Conservation (phyloP, 2,797 vertebrate species). For the Gallirallus australis region DNA sequence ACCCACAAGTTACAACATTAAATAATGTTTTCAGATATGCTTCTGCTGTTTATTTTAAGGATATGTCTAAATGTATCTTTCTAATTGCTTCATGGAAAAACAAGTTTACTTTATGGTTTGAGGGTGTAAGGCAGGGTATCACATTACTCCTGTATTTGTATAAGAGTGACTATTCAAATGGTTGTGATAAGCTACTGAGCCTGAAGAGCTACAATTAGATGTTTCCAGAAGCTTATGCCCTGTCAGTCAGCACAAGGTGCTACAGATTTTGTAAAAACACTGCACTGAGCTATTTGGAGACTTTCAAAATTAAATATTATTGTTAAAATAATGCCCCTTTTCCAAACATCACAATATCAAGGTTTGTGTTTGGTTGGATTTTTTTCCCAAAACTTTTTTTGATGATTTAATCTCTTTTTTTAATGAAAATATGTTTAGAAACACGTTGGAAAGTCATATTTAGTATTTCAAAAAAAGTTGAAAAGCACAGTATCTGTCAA, state of each 20-base stretch:
- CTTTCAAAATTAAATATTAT: background rate
- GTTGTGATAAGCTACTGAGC: conserved; percentile 45
- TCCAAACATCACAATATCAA: background rate
- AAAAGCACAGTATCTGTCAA: fast-evolving
- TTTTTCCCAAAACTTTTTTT: background rate
- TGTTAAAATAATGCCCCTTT: background rate
- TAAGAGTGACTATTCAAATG: conserved; percentile 34
- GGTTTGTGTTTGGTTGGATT: background rate
- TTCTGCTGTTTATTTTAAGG: conserved; percentile 73
- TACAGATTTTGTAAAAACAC: background rate
- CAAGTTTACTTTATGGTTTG: conserved; percentile 64
- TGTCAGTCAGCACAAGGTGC: conserved; percentile 29
- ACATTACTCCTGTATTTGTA: conserved; percentile 37
- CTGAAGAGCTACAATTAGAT: conserved; percentile 51
- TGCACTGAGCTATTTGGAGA: background rate
- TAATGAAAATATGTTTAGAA: background rate
- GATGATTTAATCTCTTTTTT: background rate
- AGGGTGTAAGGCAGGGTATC: conserved; percentile 62
- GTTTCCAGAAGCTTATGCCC: conserved; percentile 52
- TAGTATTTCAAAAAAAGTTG: fast-evolving
- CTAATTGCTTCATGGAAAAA: conserved; percentile 71
- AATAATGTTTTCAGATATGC: conserved; percentile 44
- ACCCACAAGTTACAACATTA: conserved; percentile 49
- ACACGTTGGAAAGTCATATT: background rate
- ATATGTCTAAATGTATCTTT: conserved; percentile 61